Conservation (phyloP, 2,113 vertebrate genomes). For the Osmerus eperlanus region DNA sequence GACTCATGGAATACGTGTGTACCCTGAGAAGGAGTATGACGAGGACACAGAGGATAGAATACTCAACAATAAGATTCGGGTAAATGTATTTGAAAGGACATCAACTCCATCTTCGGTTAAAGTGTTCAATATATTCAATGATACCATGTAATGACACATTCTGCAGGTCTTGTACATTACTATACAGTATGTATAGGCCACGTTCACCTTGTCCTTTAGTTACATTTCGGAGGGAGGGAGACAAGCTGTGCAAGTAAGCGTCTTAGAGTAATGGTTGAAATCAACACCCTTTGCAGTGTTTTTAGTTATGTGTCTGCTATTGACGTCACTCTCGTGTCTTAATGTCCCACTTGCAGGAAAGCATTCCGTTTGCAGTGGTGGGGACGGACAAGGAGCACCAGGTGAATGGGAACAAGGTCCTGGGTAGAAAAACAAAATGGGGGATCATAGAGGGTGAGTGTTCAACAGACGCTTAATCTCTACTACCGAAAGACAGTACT, state of each 20-base stretch:
- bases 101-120: neutral
- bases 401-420: constrained; percentile 86
- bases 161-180: too few species aligned
- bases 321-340: too few species aligned
- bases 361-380: constrained; percentile 92
- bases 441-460: constrained; percentile 90
- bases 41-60: constrained; percentile 81
- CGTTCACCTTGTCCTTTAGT: too few species aligned
- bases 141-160: too few species aligned
- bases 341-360: constrained; percentile 70
- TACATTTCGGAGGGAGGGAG: too few species aligned
- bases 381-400: constrained; percentile 91
- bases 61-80: constrained; percentile 87
- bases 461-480: neutral
- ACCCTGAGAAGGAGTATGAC: constrained; percentile 86
- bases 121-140: neutral
- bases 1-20: constrained; percentile 81
- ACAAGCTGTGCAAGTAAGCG: too few species aligned
- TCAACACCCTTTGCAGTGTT: too few species aligned
- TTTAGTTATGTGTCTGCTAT: too few species aligned
- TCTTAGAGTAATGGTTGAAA: too few species aligned
- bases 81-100: constrained; percentile 52
- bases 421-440: constrained; percentile 97
- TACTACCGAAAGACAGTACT: neutral
- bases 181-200: too few species aligned